phyloP scores from a whole-genome alignment of 1,140 invertebrate species.

The Euura saliciscinereae region DNA sequence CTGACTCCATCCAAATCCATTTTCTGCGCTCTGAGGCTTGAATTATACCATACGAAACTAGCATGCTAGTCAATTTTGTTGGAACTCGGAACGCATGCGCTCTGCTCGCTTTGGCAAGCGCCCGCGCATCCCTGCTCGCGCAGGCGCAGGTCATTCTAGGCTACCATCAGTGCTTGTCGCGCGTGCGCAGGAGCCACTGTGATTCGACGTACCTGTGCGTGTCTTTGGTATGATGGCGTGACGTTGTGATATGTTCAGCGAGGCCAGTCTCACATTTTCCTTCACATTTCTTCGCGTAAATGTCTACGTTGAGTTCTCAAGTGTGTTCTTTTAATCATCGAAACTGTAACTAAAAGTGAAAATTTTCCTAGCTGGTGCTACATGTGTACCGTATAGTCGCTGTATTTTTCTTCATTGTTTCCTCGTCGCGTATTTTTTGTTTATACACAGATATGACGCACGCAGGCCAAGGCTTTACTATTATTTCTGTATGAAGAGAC shows the following conservation, averaged over 20 bases:
- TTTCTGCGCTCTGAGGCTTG: neutral
- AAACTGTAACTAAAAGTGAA: neutral
- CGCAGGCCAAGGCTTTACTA: neutral
- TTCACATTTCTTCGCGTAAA: constrained; percentile 18
- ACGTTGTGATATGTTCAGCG: constrained; percentile 40
- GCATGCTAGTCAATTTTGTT: neutral
- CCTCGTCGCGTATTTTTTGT: too few species aligned
- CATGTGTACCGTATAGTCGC: neutral
- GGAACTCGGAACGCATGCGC: neutral
- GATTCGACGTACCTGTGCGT: neutral
- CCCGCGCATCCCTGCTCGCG: too few species aligned
- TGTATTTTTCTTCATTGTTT: too few species aligned
- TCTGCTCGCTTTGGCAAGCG: neutral
- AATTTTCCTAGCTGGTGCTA: neutral
- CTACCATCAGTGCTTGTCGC: too few species aligned
- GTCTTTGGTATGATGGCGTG: neutral
- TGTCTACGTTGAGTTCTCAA: constrained; percentile 3
- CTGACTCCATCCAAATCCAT: neutral
- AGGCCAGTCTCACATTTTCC: constrained; percentile 30
- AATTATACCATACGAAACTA: neutral
- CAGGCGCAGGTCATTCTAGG: too few species aligned
- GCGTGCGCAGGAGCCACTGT: neutral
- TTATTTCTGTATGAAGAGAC: neutral
- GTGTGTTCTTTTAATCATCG: neutral
- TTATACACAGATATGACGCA: too few species aligned